These are phyloP conservation scores for Ligdia adustata DNA, from an alignment of 2,888 invertebrate genomes.

Conservation along the genomic window DNA sequence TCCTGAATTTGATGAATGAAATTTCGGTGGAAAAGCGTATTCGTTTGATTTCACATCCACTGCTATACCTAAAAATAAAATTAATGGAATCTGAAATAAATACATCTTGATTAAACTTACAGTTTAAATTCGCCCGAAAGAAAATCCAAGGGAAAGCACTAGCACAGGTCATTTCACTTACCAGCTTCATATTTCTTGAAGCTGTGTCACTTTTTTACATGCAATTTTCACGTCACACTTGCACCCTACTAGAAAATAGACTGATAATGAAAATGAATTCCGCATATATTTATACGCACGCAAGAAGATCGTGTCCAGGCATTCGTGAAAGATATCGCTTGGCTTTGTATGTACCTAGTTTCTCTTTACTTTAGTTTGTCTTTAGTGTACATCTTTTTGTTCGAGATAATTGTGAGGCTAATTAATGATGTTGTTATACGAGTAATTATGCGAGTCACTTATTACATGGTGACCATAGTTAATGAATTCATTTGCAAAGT, in stretches of 20 bases:
- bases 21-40: slow-evolving; percentile 65
- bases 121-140: slow-evolving; percentile 34
- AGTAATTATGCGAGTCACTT: too few relatives aligned
- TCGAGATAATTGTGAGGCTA: slow-evolving; percentile 24
- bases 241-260: slow-evolving; percentile 69
- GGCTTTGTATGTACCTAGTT: slow-evolving; percentile 60
- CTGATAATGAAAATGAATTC: slow-evolving; percentile 83
- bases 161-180: slow-evolving; percentile 70
- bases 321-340: slow-evolving; percentile 78
- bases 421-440: slow-evolving; percentile 20
- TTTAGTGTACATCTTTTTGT: slow-evolving; percentile 33
- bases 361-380: slow-evolving; percentile 56
- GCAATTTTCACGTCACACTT: slow-evolving; percentile 67
- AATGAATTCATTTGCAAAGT: too few relatives aligned
- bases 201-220: slow-evolving; percentile 51
- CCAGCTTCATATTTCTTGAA: slow-evolving; percentile 77
- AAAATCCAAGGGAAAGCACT: slow-evolving; percentile 47
- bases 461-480: too few relatives aligned
- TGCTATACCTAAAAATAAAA: slow-evolving; percentile 53
- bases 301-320: slow-evolving; percentile 68
- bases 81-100: slow-evolving; percentile 69
- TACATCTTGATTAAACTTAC: slow-evolving; percentile 47
- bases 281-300: slow-evolving; percentile 82
- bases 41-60: slow-evolving; percentile 56
- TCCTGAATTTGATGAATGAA: slow-evolving; percentile 54